Base-by-base conservation (phyloP, 53 echinoderm and acorn worm species). In the Zoroaster sp. region DNA sequence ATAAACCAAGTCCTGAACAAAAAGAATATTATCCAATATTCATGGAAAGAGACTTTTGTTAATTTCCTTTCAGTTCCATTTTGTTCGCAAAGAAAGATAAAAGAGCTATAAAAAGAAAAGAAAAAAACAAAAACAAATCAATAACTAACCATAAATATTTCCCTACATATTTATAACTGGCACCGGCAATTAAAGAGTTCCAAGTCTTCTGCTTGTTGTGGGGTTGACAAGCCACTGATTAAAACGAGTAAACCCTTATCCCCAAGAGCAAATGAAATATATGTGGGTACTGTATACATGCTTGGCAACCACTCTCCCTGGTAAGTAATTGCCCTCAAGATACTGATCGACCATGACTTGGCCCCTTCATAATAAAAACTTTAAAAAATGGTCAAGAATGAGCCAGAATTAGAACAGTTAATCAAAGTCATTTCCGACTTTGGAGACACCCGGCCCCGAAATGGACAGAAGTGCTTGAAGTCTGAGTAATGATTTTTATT, bases 221-320 rank as follows among this genome's bases (percentile, higher is more conserved):
- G 11, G 40, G 18, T 35, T 80, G 80, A 65, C 65, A 12, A 40
- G 53, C 77, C 13, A 37, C 78, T 78, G 78, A 78, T 78, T 78
- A 78, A 77, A 77, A 59, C 36, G 13, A 2, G 43, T 42, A 20
- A 65, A n/a, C 66, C 7, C 18, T 38, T 65, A 25, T 63, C 42
- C 41, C 65, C 38, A n/a, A 38, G 80, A 66, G 65, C 40, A 63
- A 66, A 66, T 80, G 17, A 38, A 80, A 65, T 80, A 63, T 39
- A 66, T 41, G 80, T 36, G 30, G 21, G 14, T 28, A 21, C 80
- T 65, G 80, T 25, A 6, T 44, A 74, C n/a, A n/a, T 17, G 42
- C 63, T 41, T 4, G 80, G 63, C 66, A 80, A 80, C 23, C 33
- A 25, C 20, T 12, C 54, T 4, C 65, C 4, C 42, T 80, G 17